Evolutionary conservation across 2,797 vertebrate genomes (phyloP).

Genomic region (Megalops cyprinoides): DNA sequence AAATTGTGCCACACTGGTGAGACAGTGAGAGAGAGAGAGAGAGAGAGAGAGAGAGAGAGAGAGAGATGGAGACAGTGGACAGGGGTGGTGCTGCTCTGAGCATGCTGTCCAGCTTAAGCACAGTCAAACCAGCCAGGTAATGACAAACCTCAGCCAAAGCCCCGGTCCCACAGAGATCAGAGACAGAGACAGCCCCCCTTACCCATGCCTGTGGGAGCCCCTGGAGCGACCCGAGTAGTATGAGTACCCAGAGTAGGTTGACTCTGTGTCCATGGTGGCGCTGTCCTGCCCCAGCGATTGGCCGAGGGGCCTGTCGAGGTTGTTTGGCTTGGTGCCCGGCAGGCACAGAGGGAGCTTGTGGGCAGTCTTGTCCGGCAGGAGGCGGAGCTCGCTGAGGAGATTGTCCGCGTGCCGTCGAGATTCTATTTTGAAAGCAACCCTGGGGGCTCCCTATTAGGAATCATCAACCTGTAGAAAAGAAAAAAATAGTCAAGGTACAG

Average conservation of each 20-base stretch:
- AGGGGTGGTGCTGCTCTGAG: background rate
- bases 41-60: background rate
- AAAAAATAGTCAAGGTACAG: no score
- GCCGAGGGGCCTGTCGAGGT: slow-evolving; percentile 47
- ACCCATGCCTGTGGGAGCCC: slow-evolving; percentile 85
- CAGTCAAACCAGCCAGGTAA: no score
- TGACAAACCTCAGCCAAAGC: no score
- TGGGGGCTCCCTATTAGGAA: slow-evolving; percentile 61
- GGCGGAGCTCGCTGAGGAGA: slow-evolving; percentile 60
- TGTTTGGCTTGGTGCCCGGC: slow-evolving; percentile 56
- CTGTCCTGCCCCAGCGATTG: slow-evolving; percentile 48
- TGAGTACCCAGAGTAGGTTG: slow-evolving; percentile 93
- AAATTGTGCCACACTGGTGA: background rate
- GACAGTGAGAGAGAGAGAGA: background rate
- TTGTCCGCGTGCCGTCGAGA: slow-evolving; percentile 51
- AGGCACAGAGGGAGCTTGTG: slow-evolving; percentile 30
- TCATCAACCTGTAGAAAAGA: slow-evolving; percentile 69
- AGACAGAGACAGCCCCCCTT: no score
- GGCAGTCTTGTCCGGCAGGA: background rate
- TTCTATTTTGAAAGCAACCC: slow-evolving; percentile 66
- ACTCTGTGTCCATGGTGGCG: slow-evolving; percentile 93
- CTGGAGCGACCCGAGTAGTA: slow-evolving; percentile 92
- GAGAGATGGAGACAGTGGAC: background rate
- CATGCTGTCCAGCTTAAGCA: no score
- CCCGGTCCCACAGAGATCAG: background rate